Base-by-base conservation (phyloP, 1,140 invertebrate genomes). In the Ceratoteleas bidentatus region DNA sequence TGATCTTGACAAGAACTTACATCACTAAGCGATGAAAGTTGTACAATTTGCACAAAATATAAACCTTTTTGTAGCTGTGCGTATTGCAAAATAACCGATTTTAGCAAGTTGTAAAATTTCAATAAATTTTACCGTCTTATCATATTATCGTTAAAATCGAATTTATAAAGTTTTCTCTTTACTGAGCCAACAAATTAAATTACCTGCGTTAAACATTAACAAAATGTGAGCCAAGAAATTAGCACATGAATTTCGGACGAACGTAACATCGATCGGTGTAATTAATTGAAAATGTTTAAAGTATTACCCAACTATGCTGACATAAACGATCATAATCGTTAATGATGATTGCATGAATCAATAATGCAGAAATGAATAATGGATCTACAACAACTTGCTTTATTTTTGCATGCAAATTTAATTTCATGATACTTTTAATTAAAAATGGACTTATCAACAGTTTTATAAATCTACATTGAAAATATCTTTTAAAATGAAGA, bases 31-130 rank as follows among this genome's bases (percentile, higher is more conserved):
- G 62, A 73, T 62, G 62, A 40, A 54, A 54, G 40, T 62, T 54
- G 38, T 13, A 24, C 38, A 73, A 43, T 64, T 73, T 62, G 47
- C 69, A 73, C 36, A 49, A 73, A 73, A 73, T 64, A 56, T 47
- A 73, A 47, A 36, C 62, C 50, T 7, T 56, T 73, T 73, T 56
- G 62, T 38, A 73, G 24, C 58, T 54, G 56, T 73, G 38, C 45
- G 49, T 61, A 45, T 53, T 4, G n/a, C 33, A 5, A 38, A 32
- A 53, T 49, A 6, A 34, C 33, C 50, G 16, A 62, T 61, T 62
- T 53, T 45, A 53, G 16, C 54, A 61, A 61, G 36, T 61, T 72
- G 57, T 72, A 72, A 72, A 72, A 72, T 72, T 45, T 58, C 54
- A 50, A 69, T 69, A 58, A 34, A 69, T 69, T 58, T 57, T 36